phyloP scores from a whole-genome alignment of 2,888 invertebrate species.

The Itoplectis maculator region DNA sequence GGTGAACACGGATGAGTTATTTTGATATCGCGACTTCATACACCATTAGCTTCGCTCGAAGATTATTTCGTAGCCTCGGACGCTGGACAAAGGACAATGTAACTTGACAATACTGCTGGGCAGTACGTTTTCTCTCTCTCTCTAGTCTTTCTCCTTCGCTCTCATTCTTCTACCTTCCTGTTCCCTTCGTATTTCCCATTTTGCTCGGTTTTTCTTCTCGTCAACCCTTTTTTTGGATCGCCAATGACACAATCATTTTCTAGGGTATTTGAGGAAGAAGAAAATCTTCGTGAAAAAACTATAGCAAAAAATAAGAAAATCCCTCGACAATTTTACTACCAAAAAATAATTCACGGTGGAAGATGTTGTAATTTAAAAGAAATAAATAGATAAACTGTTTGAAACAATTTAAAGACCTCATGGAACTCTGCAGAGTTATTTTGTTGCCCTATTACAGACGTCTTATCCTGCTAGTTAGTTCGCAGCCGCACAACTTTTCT shows the following conservation, averaged over 20 bases:
- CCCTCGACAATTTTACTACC: background rate
- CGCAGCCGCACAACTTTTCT: constrained; percentile 58
- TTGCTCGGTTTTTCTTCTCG: constrained; percentile 31
- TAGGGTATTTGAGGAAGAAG: constrained; percentile 16
- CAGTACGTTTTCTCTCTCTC: constrained; percentile 62
- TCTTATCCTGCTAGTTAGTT: constrained; percentile 50
- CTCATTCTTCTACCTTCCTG: constrained; percentile 44
- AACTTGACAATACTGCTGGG: constrained; percentile 81
- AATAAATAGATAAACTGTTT: background rate
- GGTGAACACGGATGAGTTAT: constrained; percentile 74
- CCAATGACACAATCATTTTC: constrained; percentile 59
- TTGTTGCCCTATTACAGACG: background rate
- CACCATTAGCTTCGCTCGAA: constrained; percentile 80
- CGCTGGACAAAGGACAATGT: constrained; percentile 77
- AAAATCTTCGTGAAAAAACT: constrained; percentile 1
- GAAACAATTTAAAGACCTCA: background rate
- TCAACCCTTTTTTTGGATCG: constrained; percentile 61
- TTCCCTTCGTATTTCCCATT: constrained; percentile 54
- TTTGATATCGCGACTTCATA: constrained; percentile 83
- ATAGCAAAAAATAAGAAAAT: too few relatives aligned
- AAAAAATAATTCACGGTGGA: background rate
- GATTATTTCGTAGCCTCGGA: constrained; percentile 80
- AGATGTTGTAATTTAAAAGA: background rate
- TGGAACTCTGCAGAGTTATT: background rate
- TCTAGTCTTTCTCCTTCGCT: constrained; percentile 48